These are phyloP conservation scores for Aethina tumida DNA, from an alignment of 1,140 invertebrate genomes.

Conservation along the genomic window DNA sequence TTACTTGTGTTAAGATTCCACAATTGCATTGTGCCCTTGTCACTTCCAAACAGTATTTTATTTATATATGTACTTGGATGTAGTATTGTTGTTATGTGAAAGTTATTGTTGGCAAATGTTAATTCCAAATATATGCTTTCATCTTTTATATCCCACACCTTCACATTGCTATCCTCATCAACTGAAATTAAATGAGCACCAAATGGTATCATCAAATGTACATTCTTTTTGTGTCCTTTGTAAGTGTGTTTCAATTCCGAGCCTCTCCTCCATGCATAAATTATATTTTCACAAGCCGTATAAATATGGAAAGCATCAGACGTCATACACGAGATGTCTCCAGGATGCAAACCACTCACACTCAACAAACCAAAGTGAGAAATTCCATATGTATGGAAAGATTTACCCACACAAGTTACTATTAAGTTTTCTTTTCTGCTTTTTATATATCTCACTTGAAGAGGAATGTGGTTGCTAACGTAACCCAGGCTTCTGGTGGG, in stretches of 20 bases:
- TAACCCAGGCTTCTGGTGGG: slow-evolving; percentile 79
- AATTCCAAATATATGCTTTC: slow-evolving; percentile 58
- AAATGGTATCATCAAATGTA: slow-evolving; percentile 79
- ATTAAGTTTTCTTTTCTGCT: slow-evolving; percentile 79
- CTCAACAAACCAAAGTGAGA: slow-evolving; percentile 72
- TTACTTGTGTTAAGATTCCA: slow-evolving; percentile 82
- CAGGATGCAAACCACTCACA: slow-evolving; percentile 70
- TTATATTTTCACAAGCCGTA: slow-evolving; percentile 65
- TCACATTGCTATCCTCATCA: slow-evolving; percentile 66
- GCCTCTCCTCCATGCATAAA: slow-evolving; percentile 82
- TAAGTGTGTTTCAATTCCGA: slow-evolving; percentile 78
- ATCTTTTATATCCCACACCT: slow-evolving; percentile 75
- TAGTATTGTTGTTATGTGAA: slow-evolving; percentile 66
- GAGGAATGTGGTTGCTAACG: slow-evolving; percentile 86
- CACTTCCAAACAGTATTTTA: slow-evolving; percentile 86
- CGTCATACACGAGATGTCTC: slow-evolving; percentile 72
- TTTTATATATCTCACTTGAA: slow-evolving; percentile 74
- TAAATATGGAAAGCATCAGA: slow-evolving; percentile 75
- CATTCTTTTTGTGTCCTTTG: slow-evolving; percentile 59
- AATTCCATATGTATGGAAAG: slow-evolving; percentile 86
- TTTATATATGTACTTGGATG: slow-evolving; percentile 92
- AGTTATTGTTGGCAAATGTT: slow-evolving; percentile 58
- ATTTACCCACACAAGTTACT: slow-evolving; percentile 79
- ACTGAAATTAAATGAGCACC: slow-evolving; percentile 76
- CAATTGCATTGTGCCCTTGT: slow-evolving; percentile 78